Base-by-base conservation (phyloP, 2,888 invertebrate genomes). In the Lycaena phlaeas region DNA sequence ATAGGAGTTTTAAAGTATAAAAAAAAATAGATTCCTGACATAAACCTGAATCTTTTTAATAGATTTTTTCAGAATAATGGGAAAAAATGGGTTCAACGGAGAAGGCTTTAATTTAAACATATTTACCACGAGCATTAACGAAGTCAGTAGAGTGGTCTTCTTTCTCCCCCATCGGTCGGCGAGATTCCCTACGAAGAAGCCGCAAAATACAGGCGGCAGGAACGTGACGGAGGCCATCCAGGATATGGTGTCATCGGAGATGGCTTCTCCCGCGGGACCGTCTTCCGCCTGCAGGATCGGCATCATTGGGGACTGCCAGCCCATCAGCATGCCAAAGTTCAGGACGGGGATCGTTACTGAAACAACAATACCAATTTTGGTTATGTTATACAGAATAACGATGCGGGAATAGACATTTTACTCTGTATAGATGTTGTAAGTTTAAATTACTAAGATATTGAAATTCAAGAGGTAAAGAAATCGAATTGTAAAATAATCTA, bases 231-330 rank as follows among this genome's bases (percentile, higher is more conserved):
- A 86, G 0, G 86, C 87, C 68, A 88, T 77, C 86, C 87, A 87
- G 14, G 87, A 85, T 15, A 86, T 76, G 30, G 79, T 77, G 34
- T 85, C 77, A 46, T 84, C 75, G 1, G 73, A 68, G 53, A 88
- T 71, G 0, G 81, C 76, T 14, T 71, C 70, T 0, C 84, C 85
- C 0, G 86, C 73, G 0, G 87, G 86, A 0, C 86, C 81, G n/a
- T 61, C 52, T 1, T 59, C 54, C 1, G 77, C 68, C 53, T 86
- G 75, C 7, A 88, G 73, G 18, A 86, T 64, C 0, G 85, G 81
- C 2, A 87, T 77, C 68, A 86, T 86, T 1, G 87, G 87, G 0
- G 88, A 87, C 50, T 87, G 81, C 87, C 87, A 88, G 1, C 87
- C 88, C 59, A 86, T 75, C 44, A 86, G 68, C 67, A 85, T 85